These are phyloP conservation scores for Isichthys henryi DNA, from an alignment of 2,113 vertebrate genomes.

Conservation along the genomic window DNA sequence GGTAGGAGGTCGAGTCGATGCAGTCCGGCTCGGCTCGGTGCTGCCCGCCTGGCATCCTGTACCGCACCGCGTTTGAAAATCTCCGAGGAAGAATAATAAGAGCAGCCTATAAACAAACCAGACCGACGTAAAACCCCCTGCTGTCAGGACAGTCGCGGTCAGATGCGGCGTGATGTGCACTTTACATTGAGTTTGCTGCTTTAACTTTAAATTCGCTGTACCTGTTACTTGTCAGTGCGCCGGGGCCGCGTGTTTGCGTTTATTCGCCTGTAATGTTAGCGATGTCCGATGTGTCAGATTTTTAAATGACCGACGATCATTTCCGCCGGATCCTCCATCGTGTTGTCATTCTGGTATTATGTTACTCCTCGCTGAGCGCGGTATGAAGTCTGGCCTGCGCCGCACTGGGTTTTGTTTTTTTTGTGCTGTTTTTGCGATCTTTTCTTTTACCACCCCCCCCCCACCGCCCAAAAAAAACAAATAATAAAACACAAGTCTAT, in stretches of 20 bases:
- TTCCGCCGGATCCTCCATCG: background rate
- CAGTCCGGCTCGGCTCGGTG: background rate
- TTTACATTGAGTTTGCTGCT: background rate
- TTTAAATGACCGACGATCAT: background rate
- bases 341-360: background rate
- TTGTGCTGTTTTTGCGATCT: background rate
- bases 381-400: background rate
- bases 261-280: background rate
- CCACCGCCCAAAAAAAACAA: background rate
- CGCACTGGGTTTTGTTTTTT: background rate
- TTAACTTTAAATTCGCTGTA: background rate
- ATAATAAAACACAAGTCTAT: background rate
- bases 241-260: background rate
- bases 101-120: background rate
- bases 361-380: background rate
- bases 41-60: background rate
- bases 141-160: background rate
- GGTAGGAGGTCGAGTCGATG: too few species aligned
- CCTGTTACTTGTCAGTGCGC: background rate
- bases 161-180: background rate
- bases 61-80: background rate
- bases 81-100: background rate
- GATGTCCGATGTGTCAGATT: background rate
- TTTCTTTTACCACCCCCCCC: background rate
- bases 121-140: background rate